Conservation (phyloP, 92 coral and sea anemone genomes). For the Phenganax stokvisi region DNA sequence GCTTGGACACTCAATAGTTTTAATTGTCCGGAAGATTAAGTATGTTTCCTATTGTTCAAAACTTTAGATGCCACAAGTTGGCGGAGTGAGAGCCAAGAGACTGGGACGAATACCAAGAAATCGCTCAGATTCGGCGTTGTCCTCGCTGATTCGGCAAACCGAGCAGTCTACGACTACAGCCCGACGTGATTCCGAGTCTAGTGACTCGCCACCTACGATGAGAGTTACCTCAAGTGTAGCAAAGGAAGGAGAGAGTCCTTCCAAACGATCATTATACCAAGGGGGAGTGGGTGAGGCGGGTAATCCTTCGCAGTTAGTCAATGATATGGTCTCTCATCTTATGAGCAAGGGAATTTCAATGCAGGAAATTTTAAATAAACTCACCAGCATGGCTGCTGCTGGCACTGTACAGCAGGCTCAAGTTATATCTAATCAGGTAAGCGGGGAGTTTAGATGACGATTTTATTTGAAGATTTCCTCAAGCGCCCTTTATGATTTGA, state of each 20-base stretch:
- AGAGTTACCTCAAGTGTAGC: not conserved
- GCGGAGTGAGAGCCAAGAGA: constrained; percentile 35
- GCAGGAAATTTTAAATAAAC: constrained; percentile 28
- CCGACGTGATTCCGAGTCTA: constrained; percentile 25
- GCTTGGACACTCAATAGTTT: no score
- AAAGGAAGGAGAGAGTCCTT: not conserved
- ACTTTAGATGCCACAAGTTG: not conserved
- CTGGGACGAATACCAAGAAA: constrained; percentile 71
- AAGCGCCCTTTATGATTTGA: no score
- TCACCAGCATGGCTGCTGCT: constrained; percentile 25
- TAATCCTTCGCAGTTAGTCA: constrained; percentile 24
- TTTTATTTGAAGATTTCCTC: no score
- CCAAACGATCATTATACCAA: not conserved
- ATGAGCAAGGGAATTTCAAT: constrained; percentile 28
- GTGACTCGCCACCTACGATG: not conserved
- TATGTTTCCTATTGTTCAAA: no score
- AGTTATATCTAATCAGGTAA: not conserved
- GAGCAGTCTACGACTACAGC: constrained; percentile 4
- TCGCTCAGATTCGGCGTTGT: constrained; percentile 87
- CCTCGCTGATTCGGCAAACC: constrained; percentile 48
- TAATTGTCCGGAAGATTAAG: no score
- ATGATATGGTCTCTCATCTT: constrained; percentile 19
- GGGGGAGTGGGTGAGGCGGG: constrained; percentile 9
- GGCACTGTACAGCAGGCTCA: constrained; percentile 10
- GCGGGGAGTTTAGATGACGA: not conserved